Evolutionary conservation across 2,113 vertebrate species (phyloP).

Genomic region (Petromus typicus): DNA sequence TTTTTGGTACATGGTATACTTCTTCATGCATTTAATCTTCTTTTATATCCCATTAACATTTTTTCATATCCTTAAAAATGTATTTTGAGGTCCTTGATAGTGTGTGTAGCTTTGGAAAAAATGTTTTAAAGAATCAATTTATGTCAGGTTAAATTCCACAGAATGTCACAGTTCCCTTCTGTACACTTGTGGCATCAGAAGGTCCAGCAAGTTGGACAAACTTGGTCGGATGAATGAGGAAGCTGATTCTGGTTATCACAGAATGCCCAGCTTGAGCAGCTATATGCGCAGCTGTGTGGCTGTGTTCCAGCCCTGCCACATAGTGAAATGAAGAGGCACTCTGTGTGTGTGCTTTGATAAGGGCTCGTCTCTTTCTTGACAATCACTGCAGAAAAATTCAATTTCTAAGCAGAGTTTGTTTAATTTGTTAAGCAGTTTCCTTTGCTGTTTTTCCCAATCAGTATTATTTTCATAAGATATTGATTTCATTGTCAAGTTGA

Average conservation of each 20-base stretch:
- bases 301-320: not conserved
- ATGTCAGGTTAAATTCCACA: not conserved
- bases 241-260: not conserved
- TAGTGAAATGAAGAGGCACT: not conserved
- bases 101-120: not conserved
- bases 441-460: not conserved
- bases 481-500: not conserved
- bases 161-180: not conserved
- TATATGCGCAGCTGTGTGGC: not conserved
- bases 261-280: not conserved
- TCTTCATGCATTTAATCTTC: not conserved
- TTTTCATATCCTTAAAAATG: not conserved
- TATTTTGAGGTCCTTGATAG: not conserved
- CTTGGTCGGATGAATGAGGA: not conserved
- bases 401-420: not conserved
- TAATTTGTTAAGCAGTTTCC: not conserved
- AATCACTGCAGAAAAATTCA: not conserved
- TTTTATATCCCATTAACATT: not conserved
- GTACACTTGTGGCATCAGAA: not conserved
- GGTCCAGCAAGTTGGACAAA: not conserved
- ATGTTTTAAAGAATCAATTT: not conserved
- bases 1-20: not conserved
- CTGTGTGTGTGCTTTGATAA: not conserved
- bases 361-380: not conserved
- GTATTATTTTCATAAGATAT: not conserved